Percentiles rank a stretch among this genome's conserved stretches.
phyloP scores from a whole-genome alignment of 1,140 invertebrate species.

The Dryas iulia region DNA sequence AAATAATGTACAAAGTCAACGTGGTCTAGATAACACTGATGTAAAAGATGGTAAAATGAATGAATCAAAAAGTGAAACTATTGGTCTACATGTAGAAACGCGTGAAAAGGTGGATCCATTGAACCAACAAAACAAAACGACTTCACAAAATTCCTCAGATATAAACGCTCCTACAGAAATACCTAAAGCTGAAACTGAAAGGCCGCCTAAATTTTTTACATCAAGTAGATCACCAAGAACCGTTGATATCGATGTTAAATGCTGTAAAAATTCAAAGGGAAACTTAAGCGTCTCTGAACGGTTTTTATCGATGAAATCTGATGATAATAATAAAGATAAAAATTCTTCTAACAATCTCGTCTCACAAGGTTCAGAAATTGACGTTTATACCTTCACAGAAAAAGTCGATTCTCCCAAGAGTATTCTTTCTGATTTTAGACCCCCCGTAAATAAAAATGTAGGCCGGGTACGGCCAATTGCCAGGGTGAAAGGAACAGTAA shows the following conservation, averaged over 20 bases:
- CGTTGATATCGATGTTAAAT: conserved; percentile 73
- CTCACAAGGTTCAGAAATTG: conserved; percentile 68
- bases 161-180: conserved; percentile 38
- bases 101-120: conserved; percentile 9
- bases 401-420: conserved; percentile 76
- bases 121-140: background rate
- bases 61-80: conserved; percentile 24
- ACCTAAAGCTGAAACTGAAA: conserved; percentile 60
- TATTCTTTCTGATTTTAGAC: conserved; percentile 69
- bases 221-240: conserved; percentile 66
- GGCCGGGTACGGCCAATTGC: conserved; percentile 76
- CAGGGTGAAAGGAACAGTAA: conserved; percentile 77
- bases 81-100: conserved; percentile 33
- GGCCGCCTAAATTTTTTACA: conserved; percentile 74
- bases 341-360: conserved; percentile 52
- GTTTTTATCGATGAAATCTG: conserved; percentile 65
- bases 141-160: conserved; percentile 17
- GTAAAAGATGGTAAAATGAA: conserved; percentile 31
- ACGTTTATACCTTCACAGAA: conserved; percentile 75
- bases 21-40: conserved; percentile 30
- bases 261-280: conserved; percentile 72
- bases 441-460: conserved; percentile 67
- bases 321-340: conserved; percentile 64
- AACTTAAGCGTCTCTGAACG: conserved; percentile 68
- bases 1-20: conserved; percentile 32